Evolutionary conservation across 2,888 invertebrate genomes (phyloP).

Genomic region (Nomada ferruginata): DNA sequence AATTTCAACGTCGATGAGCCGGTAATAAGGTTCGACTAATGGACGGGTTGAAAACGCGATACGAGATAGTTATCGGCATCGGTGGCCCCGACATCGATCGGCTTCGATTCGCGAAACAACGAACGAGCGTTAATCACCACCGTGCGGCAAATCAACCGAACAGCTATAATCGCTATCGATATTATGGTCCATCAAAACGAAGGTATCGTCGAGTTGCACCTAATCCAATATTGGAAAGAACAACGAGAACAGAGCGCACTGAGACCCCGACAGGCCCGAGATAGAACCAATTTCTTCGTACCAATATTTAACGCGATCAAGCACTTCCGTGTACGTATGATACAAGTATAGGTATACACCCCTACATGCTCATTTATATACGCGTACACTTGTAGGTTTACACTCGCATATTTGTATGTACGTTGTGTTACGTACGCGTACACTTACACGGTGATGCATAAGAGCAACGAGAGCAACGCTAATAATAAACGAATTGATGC

Average conservation of each 20-base stretch:
- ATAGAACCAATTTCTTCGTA: conserved; percentile 21
- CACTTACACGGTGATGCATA: too few species aligned
- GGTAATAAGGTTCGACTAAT: conserved; percentile 35
- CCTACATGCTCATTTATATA: too few species aligned
- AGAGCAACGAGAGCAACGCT: too few species aligned
- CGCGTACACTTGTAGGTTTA: too few species aligned
- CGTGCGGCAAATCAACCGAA: conserved; percentile 51
- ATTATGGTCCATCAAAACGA: conserved; percentile 36
- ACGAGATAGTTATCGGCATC: conserved; percentile 73
- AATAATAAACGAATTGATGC: too few species aligned
- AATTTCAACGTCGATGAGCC: conserved; percentile 31
- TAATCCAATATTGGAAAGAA: conserved; percentile 19
- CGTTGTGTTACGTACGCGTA: too few species aligned
- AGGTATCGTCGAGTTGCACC: conserved; percentile 39
- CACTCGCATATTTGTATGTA: too few species aligned
- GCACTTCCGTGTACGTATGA: neutral
- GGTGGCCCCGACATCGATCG: conserved; percentile 65
- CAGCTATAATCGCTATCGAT: conserved; percentile 57
- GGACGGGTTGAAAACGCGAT: conserved; percentile 58
- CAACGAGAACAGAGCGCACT: neutral
- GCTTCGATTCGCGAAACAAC: conserved; percentile 65
- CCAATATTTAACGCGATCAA: conserved; percentile 14
- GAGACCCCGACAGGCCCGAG: neutral
- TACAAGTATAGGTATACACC: neutral
- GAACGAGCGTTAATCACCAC: conserved; percentile 62